phyloP scores from a whole-genome alignment of 1,140 invertebrate species.

The Zaprionus africanus region DNA sequence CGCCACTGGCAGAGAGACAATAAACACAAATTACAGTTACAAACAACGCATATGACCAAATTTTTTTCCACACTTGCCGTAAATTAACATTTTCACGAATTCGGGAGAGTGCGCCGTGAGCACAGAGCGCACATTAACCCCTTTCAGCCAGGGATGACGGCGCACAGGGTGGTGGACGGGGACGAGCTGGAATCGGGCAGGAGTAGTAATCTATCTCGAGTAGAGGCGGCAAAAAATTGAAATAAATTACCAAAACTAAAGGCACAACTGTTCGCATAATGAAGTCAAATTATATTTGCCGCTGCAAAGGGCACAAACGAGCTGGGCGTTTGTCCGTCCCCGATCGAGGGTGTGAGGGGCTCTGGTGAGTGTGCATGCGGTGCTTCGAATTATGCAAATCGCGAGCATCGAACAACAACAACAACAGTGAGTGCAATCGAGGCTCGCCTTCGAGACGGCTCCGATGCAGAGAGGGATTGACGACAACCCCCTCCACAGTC shows the following conservation, averaged over 20 bases:
- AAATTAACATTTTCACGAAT: constrained; percentile 51
- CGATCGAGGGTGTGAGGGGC: neutral
- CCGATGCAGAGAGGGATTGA: constrained; percentile 7
- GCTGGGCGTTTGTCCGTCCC: constrained; percentile 58
- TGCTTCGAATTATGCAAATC: constrained; percentile 77
- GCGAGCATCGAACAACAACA: constrained; percentile 17
- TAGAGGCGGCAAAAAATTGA: constrained; percentile 63
- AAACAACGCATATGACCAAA: constrained; percentile 59
- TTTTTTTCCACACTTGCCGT: constrained; percentile 43
- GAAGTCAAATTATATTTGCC: constrained; percentile 75
- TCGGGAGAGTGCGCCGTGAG: neutral
- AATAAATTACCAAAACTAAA: constrained; percentile 84
- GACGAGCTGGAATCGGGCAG: neutral
- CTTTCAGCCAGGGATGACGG: constrained; percentile 27
- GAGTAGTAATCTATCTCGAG: constrained; percentile 49
- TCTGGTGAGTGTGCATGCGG: constrained; percentile 5
- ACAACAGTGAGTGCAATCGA: constrained; percentile 20
- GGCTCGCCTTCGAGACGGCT: constrained; percentile 15
- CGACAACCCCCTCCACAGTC: neutral
- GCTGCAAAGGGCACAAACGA: constrained; percentile 50
- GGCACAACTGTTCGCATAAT: constrained; percentile 84
- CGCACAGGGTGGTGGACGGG: neutral
- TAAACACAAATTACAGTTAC: constrained; percentile 74
- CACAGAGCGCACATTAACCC: constrained; percentile 37
- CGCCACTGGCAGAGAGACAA: constrained; percentile 45